Percentiles rank a stretch among this genome's conserved stretches.
These are phyloP conservation scores for Vannuccia rotundouncinata DNA, from an alignment of 2,888 invertebrate genomes.

Conservation along the genomic window DNA sequence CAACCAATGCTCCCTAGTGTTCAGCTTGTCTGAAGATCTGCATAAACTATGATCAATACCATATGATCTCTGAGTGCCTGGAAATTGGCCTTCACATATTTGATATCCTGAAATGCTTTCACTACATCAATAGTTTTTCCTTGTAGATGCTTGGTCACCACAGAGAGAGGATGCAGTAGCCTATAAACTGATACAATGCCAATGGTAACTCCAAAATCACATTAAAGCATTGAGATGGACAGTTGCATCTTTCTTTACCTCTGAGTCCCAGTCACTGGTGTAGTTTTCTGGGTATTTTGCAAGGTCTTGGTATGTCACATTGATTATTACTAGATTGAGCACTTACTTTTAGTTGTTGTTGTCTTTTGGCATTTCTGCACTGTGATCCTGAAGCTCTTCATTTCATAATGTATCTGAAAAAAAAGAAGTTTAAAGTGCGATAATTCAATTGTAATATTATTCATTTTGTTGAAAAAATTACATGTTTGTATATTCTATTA, in stretches of 20 bases:
- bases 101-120: not conserved
- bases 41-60: not conserved
- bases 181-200: not conserved
- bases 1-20: not conserved
- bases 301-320: not conserved
- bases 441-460: too few species aligned
- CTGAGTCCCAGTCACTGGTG: not conserved
- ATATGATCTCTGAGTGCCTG: not conserved
- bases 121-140: not conserved
- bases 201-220: not conserved
- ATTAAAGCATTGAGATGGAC: not conserved
- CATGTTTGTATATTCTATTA: too few species aligned
- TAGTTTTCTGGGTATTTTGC: not conserved
- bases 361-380: too few species aligned
- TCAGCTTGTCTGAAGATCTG: not conserved
- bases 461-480: too few species aligned
- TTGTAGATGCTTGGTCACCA: not conserved
- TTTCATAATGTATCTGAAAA: too few species aligned
- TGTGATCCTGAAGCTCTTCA: too few species aligned
- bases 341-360: too few species aligned
- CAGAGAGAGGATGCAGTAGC: not conserved
- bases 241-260: slow-evolving; percentile 3
- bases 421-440: too few species aligned
- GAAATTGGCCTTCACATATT: not conserved
- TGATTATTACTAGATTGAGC: not conserved